Evolutionary conservation across 2,797 vertebrate genomes (phyloP).

Genomic region (Otolemur crassicaudatus): DNA sequence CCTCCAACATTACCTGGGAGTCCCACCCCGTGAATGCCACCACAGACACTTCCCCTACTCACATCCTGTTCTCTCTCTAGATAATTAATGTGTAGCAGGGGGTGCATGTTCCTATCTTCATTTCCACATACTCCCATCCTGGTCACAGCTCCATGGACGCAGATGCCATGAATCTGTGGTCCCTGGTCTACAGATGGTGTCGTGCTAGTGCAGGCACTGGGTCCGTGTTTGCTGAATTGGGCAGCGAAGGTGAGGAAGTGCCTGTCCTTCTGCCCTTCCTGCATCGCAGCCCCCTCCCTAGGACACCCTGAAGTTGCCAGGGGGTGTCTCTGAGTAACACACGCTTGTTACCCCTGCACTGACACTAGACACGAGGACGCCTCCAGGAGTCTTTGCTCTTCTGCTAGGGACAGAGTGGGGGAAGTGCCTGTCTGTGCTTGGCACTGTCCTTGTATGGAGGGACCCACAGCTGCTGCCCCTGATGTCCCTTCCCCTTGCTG

Average conservation of each 20-base stretch:
- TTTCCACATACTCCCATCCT: accelerated
- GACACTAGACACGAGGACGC: accelerated
- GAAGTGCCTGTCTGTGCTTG: too few species aligned
- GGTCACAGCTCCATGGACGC: accelerated
- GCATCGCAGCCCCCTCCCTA: accelerated
- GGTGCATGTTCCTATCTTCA: accelerated
- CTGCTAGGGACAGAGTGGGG: accelerated
- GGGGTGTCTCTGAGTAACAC: too few species aligned
- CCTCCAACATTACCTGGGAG: not conserved
- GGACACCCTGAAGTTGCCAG: not conserved
- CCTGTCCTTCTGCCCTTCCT: too few species aligned
- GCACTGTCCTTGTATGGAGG: too few species aligned
- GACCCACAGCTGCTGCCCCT: too few species aligned
- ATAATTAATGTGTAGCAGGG: accelerated
- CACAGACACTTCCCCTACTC: too few species aligned
- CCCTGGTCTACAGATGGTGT: too few species aligned
- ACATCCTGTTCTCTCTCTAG: not conserved
- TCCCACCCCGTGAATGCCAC: not conserved
- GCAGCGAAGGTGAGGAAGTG: too few species aligned
- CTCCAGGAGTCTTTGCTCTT: accelerated
- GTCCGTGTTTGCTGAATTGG: not conserved
- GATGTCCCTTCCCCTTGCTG: not conserved
- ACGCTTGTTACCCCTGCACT: accelerated
- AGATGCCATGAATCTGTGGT: accelerated
- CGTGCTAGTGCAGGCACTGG: accelerated